Evolutionary conservation across 1,140 invertebrate genomes (phyloP), one percentile per base, ranked within the genome.

Genomic region (Papilio dardanus): DNA sequence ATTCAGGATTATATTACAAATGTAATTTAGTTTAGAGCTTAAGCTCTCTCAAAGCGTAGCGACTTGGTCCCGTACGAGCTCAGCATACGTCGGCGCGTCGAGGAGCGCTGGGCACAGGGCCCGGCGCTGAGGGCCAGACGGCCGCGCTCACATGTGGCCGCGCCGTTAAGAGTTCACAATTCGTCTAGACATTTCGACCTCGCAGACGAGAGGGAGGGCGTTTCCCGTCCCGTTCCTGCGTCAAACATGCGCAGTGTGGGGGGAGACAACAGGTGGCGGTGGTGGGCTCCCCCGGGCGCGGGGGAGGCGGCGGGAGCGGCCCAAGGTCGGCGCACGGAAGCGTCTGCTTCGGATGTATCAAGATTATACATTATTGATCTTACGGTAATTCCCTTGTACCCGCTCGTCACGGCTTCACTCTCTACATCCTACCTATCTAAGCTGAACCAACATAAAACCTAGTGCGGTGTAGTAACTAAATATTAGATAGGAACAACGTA

Each of bases 111-210:
- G 50, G 66, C 66, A 68, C 19, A 10, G 7, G 33, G n/a, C n/a
- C 66, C n/a, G 16, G 19, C 19, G 66, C n/a, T 19, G 33, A 6
- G 33, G 66, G 5, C 30, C 66, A 37, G 69, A 73, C 68, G 31
- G 16, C 24, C 58, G 40, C 46, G 74, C n/a, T 71, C 79, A 79
- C 78, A 79, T 80, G 78, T 80, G 76, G 65, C 82, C 76, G 76
- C 74, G 80, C 83, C 73, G 86, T 91, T 85, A 88, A 88, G 85
- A 91, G 90, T 92, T 92, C 89, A 90, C 80, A 85, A 77, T 81
- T 81, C 82, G 90, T 92, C 90, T 92, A 92, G 91, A 92, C 91
- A 85, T 71, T 89, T 92, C 90, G 88, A 91, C 90, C 90, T 85
- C 80, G 71, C 75, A 74, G 79, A 79, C 80, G 89, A 91, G 85